Percentiles rank a stretch among this genome's conserved stretches.
These are phyloP conservation scores for Brachypodius melanocephalos DNA, from an alignment of 2,113 vertebrate species.

Conservation along the genomic window DNA sequence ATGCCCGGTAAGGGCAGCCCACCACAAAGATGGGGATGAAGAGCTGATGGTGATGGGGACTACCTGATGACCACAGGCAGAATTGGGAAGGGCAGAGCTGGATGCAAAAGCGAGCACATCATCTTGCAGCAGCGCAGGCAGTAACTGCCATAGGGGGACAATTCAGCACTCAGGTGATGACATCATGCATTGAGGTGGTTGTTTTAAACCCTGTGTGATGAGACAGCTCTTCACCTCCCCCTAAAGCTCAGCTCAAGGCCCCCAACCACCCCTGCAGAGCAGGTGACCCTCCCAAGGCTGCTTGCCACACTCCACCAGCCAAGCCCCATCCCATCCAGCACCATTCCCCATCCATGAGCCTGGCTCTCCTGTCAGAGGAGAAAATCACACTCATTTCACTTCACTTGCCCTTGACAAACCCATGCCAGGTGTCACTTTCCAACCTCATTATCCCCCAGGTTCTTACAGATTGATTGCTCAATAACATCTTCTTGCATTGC, in stretches of 20 bases:
- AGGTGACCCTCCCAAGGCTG: neutral
- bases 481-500: neutral
- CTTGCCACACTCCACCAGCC: neutral
- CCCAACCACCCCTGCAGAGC: neutral
- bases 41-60: neutral
- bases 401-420: neutral
- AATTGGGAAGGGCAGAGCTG: neutral
- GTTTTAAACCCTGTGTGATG: neutral
- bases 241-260: neutral
- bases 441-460: neutral
- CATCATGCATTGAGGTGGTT: accelerated
- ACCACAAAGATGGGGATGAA: neutral
- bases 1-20: neutral
- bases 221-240: neutral
- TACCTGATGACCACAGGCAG: neutral
- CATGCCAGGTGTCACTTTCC: neutral
- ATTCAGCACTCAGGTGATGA: neutral
- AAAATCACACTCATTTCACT: neutral
- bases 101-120: accelerated
- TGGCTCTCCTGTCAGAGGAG: neutral
- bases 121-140: accelerated
- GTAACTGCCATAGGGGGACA: accelerated
- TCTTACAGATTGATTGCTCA: neutral
- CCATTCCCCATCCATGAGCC: neutral
- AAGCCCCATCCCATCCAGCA: neutral